Conservation (phyloP, 2,888 invertebrate genomes). For the Mythimna loreyi region DNA sequence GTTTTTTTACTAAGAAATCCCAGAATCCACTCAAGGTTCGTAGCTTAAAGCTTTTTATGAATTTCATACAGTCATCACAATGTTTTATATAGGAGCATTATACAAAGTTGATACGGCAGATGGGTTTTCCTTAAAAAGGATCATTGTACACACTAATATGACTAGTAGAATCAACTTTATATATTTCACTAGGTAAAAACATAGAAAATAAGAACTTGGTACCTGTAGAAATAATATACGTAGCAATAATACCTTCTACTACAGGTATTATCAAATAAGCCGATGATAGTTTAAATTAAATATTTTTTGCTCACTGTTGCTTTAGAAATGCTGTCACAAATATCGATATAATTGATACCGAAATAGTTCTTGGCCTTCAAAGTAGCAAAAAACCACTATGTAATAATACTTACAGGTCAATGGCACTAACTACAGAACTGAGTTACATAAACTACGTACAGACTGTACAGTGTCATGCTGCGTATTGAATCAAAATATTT, state of each 20-base stretch:
- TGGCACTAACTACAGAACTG: constrained; percentile 44
- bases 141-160: no score
- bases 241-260: background rate
- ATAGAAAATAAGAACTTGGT: background rate
- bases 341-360: constrained; percentile 28
- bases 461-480: background rate
- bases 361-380: constrained; percentile 28
- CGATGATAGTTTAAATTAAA: constrained; percentile 3
- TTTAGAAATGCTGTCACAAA: constrained; percentile 8
- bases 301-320: constrained; percentile 12
- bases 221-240: background rate
- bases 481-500: constrained; percentile 25
- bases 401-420: constrained; percentile 51
- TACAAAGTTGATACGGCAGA: no score
- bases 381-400: constrained; percentile 35
- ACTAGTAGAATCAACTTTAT: no score
- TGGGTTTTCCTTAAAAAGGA: no score
- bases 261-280: background rate
- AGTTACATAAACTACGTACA: constrained; percentile 24
- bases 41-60: background rate
- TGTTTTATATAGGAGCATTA: background rate
- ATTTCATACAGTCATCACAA: background rate
- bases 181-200: no score
- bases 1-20: background rate
- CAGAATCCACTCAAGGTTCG: background rate